Evolutionary conservation across 2,888 invertebrate species (phyloP).

Genomic region (Allygus modestus): DNA sequence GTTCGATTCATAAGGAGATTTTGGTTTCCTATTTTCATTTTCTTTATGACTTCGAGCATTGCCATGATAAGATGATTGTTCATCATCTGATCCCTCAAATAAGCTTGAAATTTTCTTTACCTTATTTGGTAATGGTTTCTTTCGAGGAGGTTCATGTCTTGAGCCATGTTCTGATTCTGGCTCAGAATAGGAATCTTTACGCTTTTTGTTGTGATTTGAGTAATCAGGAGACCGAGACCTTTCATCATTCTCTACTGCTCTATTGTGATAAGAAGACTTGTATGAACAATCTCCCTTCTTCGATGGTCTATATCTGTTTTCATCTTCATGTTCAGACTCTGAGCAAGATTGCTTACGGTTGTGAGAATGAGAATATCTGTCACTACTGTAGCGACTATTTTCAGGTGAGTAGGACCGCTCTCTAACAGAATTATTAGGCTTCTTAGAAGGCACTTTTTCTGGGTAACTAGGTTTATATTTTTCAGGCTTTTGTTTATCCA

Average conservation of each 20-base stretch:
- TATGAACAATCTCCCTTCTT: background rate
- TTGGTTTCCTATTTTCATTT: slow-evolving; percentile 12
- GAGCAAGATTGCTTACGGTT: slow-evolving; percentile 18
- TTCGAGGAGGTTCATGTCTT: slow-evolving; percentile 8
- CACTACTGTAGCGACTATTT: background rate
- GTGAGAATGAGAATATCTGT: background rate
- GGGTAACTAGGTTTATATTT: background rate
- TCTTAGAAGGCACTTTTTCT: background rate
- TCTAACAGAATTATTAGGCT: background rate
- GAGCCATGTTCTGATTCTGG: background rate
- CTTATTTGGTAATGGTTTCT: slow-evolving; percentile 5
- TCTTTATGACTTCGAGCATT: background rate
- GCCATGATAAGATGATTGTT: slow-evolving; percentile 4
- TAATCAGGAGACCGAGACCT: slow-evolving; percentile 7
- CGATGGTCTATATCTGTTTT: slow-evolving; percentile 27
- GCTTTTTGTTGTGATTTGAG: background rate
- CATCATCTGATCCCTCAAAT: slow-evolving; percentile 50
- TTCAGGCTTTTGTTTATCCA: slow-evolving; percentile 6
- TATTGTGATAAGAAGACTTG: background rate
- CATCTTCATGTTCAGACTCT: slow-evolving; percentile 26
- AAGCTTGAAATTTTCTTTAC: slow-evolving; percentile 42
- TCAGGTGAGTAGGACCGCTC: background rate
- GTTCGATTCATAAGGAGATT: background rate
- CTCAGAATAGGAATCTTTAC: slow-evolving; percentile 28
- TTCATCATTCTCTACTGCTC: background rate